A percentile compares a stretch with the other conserved stretches of the same genome.
phyloP scores from a whole-genome alignment of 2,797 vertebrate species.

The Hypotaenidia okinawae region DNA sequence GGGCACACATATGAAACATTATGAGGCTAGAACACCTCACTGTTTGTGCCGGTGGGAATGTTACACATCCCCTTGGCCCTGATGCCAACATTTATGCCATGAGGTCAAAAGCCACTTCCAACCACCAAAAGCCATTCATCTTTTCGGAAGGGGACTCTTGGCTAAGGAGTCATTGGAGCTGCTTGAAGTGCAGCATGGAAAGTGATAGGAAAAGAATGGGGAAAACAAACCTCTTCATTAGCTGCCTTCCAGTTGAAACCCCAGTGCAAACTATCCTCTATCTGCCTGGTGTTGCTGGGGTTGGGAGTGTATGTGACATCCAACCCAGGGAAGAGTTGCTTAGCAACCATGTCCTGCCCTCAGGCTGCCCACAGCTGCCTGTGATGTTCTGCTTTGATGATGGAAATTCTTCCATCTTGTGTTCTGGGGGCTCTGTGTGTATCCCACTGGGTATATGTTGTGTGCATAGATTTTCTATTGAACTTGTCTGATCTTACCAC shows the following conservation, averaged over 20 bases:
- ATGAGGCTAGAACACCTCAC: not conserved
- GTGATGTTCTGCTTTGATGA: constrained; percentile 69
- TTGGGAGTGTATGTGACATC: constrained; percentile 35
- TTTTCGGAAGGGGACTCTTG: not conserved
- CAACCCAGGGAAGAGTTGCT: constrained; percentile 64
- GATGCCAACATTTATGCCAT: not conserved
- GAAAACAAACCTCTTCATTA: not conserved
- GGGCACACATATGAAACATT: not conserved
- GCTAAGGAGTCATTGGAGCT: not conserved
- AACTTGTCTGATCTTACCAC: constrained; percentile 58
- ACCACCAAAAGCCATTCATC: not conserved
- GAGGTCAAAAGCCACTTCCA: not conserved
- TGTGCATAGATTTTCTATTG: constrained; percentile 56
- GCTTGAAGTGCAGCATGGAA: not conserved
- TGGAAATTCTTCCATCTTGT: constrained; percentile 68
- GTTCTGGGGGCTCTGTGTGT: constrained; percentile 45
- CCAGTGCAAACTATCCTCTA: not conserved
- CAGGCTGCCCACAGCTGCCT: constrained; percentile 57
- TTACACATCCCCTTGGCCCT: not conserved
- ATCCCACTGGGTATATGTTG: constrained; percentile 48
- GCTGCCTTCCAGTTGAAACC: not conserved
- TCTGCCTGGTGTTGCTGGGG: not conserved
- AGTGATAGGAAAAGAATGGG: not conserved
- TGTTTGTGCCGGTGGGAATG: not conserved
- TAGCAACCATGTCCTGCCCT: constrained; percentile 74